Evolutionary conservation across 2,888 invertebrate species (phyloP), one percentile per base, ranked within the genome.

Genomic region (Lithosia quadra): DNA sequence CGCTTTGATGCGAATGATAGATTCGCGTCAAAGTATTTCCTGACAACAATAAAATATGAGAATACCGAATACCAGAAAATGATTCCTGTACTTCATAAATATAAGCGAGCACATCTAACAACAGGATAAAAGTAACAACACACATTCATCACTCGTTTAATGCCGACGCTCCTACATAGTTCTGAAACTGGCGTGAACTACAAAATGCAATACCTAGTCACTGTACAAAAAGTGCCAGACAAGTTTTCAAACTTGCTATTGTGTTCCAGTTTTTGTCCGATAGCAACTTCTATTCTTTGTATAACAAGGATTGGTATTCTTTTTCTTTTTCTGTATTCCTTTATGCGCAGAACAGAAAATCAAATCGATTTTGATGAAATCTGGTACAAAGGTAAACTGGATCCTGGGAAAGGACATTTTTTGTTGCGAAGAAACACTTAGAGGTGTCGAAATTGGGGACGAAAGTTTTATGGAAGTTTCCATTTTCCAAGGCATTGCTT

Each of bases 171-270:
- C 74, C 59, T 67, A 71, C 82, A 79, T 73, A 74, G 71, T 79
- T 76, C 7, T 60, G 67, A 69, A 79, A 81, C 67, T 73, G 68
- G 64, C 63, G 69, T 73, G 65, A 71, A 65, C 70, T 79, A 79
- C 75, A 74, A 72, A 81, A 77, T 73, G 79, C 80, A 72, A 79
- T 77, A 33, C 56, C 49, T 58, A 58, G 15, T 39, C 43, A 21
- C 28, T 49, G 69, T 71, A 28, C 24, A 72, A 74, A 77, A 72
- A 79, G 74, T 76, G 74, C 67, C 58, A 68, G 39, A 13, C n/a
- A 68, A 81, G 74, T 75, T 80, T 75, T 65, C n/a, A 70, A 79
- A 78, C 77, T 79, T 74, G 77, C 70, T 72, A 79, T 79, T 79
- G 79, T 79, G 65, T 76, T 74, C 77, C 43, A 76, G 75, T 75